These are phyloP conservation scores for Tetranychus piercei DNA, from an alignment of 2,888 invertebrate species.

Conservation along the genomic window DNA sequence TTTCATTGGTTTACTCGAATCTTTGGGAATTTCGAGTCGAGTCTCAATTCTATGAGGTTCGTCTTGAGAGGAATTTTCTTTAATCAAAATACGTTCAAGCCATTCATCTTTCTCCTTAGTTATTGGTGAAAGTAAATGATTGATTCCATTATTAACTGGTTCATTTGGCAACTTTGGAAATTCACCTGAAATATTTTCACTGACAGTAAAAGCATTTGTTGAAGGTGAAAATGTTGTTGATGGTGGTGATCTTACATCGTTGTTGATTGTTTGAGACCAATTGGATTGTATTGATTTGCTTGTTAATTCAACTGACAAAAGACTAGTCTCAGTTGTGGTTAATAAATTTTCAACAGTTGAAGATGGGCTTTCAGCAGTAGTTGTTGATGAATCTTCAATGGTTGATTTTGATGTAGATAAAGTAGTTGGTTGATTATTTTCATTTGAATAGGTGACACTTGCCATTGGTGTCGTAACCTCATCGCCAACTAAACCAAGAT, in stretches of 20 bases:
- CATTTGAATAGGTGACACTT: not conserved
- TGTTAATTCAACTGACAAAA: not conserved
- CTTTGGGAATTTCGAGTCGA: not conserved
- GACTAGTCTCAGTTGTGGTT: not conserved
- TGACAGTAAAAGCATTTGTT: not conserved
- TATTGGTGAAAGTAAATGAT: no score
- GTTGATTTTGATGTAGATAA: not conserved
- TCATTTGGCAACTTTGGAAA: not conserved
- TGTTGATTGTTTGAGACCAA: not conserved
- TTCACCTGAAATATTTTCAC: not conserved
- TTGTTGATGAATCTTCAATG: not conserved
- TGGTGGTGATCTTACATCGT: not conserved
- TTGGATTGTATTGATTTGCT: not conserved
- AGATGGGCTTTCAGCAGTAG: not conserved
- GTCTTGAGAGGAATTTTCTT: not conserved
- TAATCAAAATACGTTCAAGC: not conserved
- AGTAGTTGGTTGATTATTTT: not conserved
- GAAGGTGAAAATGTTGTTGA: not conserved
- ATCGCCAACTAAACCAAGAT: no score
- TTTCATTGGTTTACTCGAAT: constrained; percentile 1
- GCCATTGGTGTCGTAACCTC: not conserved
- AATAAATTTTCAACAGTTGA: not conserved
- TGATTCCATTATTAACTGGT: not conserved
- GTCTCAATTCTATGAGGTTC: constrained; percentile 1
- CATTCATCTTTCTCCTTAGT: not conserved